Conservation (phyloP, 2,888 invertebrate genomes). For the Brachypalpus laphriformis region DNA sequence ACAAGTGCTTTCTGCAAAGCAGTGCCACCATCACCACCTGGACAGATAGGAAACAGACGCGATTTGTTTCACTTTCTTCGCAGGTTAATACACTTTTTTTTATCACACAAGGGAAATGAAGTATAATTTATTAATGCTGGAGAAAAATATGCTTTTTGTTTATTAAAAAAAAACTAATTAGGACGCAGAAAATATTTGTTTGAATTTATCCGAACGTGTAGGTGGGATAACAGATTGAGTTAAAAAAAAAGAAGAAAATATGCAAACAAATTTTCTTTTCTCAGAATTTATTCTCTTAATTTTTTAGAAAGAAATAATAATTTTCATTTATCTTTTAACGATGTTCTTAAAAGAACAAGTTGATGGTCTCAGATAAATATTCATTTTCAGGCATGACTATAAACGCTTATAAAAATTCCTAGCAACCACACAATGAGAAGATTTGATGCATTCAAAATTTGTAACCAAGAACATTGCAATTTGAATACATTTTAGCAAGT, state of each 20-base stretch:
- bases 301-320: background rate
- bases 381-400: too few species aligned
- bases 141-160: background rate
- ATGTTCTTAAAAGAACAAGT: background rate
- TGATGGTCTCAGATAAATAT: too few species aligned
- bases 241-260: background rate
- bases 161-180: background rate
- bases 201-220: background rate
- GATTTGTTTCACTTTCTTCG: conserved; percentile 17
- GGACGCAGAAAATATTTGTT: conserved; percentile 14
- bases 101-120: conserved; percentile 2
- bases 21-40: background rate
- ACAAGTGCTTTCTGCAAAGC: conserved; percentile 10
- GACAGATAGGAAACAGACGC: conserved; percentile 14
- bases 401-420: too few species aligned
- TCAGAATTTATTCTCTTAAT: background rate
- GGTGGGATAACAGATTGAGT: background rate
- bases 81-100: conserved; percentile 7
- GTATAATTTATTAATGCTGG: background rate
- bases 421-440: too few species aligned
- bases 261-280: background rate
- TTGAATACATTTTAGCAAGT: background rate
- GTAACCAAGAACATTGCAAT: background rate
- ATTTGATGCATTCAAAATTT: background rate
- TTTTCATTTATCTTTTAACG: background rate